Conservation (phyloP, 2,888 invertebrate species). For the Pimpla rufipes region DNA sequence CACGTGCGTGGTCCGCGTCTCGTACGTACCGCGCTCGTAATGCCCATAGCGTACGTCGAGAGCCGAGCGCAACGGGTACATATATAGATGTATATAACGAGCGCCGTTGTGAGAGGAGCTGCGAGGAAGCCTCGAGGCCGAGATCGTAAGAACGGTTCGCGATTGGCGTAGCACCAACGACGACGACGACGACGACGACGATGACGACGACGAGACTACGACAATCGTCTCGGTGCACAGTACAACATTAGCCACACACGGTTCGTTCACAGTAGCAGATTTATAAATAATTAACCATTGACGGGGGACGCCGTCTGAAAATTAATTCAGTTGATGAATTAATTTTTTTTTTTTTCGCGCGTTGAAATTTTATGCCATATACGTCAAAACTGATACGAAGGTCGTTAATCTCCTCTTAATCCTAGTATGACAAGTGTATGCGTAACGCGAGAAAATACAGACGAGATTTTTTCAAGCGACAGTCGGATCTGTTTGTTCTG, state of each 20-base stretch:
- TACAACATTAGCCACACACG: not conserved
- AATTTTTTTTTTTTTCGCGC: not conserved
- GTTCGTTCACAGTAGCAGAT: not conserved
- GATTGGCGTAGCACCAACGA: slow-evolving; percentile 23
- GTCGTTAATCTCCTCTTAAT: no score
- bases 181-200: not conserved
- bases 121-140: slow-evolving; percentile 34
- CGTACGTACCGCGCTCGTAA: not conserved
- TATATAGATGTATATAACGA: slow-evolving; percentile 9
- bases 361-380: no score
- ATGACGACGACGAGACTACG: slow-evolving; percentile 11
- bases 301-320: no score
- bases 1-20: slow-evolving; percentile 5
- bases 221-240: slow-evolving; percentile 12
- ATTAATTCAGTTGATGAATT: no score
- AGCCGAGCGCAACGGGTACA: not conserved
- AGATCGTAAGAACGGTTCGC: slow-evolving; percentile 26
- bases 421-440: no score
- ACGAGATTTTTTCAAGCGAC: no score
- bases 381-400: no score
- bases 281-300: not conserved
- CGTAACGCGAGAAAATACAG: no score
- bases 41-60: not conserved
- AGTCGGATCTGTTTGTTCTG: no score
- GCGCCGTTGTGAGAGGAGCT: slow-evolving; percentile 8